Evolutionary conservation across 37 sponge, comb jelly and placozoan species (phyloP), one percentile per base, ranked within the genome.

Genomic region (Haliclona indistincta): DNA sequence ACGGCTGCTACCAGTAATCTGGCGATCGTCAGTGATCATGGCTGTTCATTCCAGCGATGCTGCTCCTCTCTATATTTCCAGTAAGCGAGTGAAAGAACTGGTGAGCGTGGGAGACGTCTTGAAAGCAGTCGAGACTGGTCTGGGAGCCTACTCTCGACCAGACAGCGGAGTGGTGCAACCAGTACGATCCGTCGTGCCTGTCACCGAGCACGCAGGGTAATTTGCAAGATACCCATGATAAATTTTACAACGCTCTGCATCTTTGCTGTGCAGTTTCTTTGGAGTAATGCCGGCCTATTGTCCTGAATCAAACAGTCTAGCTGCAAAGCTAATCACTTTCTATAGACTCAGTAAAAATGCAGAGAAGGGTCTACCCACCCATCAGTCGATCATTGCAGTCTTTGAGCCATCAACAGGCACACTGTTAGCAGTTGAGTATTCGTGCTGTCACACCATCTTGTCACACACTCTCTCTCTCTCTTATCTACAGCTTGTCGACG

Each of bases 401-500:
- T 76, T 90, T 25, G 68, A 86, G n/a, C 66, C 82, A 8, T 25
- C 58, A 47, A 90, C 91, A 47, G 97, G 97, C 13, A 36, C 40
- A 0, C 77, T 83, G 17, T 70, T 81, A 43, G 88, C 94, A n/a
- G 91, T 94, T 42, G 56, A 84, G 55, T 11, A 13, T 25, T n/a
- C n/a, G n/a, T n/a, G n/a, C n/a, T n/a, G n/a, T n/a, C n/a, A n/a
- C n/a, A n/a, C n/a, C n/a, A n/a, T n/a, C n/a, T n/a, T n/a, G n/a
- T n/a, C n/a, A n/a, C n/a, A n/a, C n/a, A n/a, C n/a, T n/a, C n/a
- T n/a, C n/a, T n/a, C n/a, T n/a, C n/a, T n/a, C n/a, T n/a, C n/a
- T n/a, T n/a, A n/a, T n/a, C n/a, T n/a, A n/a, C n/a, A 94, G 94
- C 54, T 91, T 35, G 37, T 98, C 63, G 99, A 93, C 62, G 95